A percentile compares a stretch with the other conserved stretches of the same genome.
Evolutionary conservation across 2,797 vertebrate species (phyloP).

Genomic region (Darevskia mixta): DNA sequence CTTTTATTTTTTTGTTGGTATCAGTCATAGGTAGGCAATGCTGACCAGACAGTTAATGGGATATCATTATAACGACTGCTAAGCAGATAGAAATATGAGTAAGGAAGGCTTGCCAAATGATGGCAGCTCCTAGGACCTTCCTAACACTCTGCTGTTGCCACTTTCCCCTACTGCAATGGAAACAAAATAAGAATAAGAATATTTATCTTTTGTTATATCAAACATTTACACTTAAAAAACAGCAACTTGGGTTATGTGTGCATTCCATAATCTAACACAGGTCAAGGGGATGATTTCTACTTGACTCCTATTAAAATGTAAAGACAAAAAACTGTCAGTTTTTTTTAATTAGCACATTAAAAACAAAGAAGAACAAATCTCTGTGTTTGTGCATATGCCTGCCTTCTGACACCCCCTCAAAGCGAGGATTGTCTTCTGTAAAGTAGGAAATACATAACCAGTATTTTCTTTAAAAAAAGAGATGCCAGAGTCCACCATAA

Average conservation of each 20-base stretch:
- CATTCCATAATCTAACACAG: slow-evolving; percentile 60
- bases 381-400: background rate
- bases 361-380: slow-evolving; percentile 30
- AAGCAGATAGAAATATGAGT: slow-evolving; percentile 36
- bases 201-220: slow-evolving; percentile 53
- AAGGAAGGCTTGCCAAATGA: slow-evolving; percentile 43
- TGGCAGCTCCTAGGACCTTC: slow-evolving; percentile 11
- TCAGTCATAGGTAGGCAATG: background rate
- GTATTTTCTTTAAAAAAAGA: no score
- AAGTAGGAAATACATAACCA: background rate
- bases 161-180: slow-evolving; percentile 40
- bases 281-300: slow-evolving; percentile 9
- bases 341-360: slow-evolving; percentile 52
- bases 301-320: slow-evolving; percentile 45
- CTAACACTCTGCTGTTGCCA: slow-evolving; percentile 31
- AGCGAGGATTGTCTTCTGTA: no score
- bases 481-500: no score
- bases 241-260: slow-evolving; percentile 62
- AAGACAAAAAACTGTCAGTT: slow-evolving; percentile 35
- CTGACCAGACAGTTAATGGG: background rate
- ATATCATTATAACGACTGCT: slow-evolving; percentile 6
- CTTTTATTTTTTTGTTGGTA: background rate
- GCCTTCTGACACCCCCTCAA: background rate
- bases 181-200: slow-evolving; percentile 53
- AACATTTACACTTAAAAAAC: slow-evolving; percentile 49